A percentile compares a stretch with the other conserved stretches of the same genome.
phyloP scores from a whole-genome alignment of 2,797 vertebrate species.

The Tokudaia muenninki region DNA sequence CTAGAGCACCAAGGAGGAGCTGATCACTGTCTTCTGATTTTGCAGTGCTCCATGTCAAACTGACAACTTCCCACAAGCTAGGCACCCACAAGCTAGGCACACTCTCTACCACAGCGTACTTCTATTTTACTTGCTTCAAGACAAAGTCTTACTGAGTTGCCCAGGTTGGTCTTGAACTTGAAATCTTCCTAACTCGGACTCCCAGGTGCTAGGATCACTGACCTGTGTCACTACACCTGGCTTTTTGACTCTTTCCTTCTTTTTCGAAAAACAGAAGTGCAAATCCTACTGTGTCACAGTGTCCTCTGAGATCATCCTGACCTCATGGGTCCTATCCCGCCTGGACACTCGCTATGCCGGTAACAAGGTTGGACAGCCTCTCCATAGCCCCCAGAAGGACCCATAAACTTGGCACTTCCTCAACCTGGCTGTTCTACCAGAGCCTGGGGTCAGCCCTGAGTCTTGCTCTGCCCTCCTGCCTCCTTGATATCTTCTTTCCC shows the following conservation, averaged over 20 bases:
- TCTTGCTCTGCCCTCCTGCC: too few relatives aligned
- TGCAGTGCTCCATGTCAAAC: not conserved
- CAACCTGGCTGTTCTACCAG: not conserved
- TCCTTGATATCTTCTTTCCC: not conserved
- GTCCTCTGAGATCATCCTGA: not conserved
- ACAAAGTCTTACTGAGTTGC: not conserved
- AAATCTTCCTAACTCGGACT: not conserved
- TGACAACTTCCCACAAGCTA: not conserved
- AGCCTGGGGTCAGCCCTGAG: not conserved
- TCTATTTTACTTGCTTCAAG: not conserved
- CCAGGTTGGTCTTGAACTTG: not conserved
- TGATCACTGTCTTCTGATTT: not conserved
- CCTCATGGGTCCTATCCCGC: not conserved
- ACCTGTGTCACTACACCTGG: not conserved
- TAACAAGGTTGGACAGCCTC: not conserved
- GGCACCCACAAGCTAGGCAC: too few relatives aligned
- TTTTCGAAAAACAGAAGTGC: not conserved
- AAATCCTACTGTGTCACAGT: not conserved
- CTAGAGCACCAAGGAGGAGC: not conserved
- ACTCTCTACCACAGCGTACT: too few relatives aligned
- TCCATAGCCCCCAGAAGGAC: not conserved
- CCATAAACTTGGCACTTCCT: not conserved
- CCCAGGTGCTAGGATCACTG: not conserved
- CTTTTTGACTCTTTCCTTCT: not conserved
- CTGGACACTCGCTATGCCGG: not conserved